Evolutionary conservation across 2,888 invertebrate genomes (phyloP), one percentile per base, ranked within the genome.

Genomic region (Bursaphelenchus okinawaensis): DNA sequence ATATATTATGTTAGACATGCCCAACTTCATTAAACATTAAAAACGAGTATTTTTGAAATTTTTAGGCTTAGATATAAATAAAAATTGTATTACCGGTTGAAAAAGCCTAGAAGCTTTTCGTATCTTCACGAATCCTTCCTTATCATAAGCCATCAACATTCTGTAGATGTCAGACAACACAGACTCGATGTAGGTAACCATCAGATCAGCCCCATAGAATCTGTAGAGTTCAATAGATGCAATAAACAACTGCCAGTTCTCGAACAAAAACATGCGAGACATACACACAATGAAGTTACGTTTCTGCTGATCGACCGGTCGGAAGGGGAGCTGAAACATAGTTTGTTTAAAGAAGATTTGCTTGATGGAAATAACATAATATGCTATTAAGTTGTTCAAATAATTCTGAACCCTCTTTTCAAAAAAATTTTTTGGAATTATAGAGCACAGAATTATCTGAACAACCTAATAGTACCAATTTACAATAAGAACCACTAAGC

Each of bases 181-280:
- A 19, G 65, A 65, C 24, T 71, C 61, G n/a, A 72, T 55, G 55
- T 72, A 66, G 2, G 72, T 59, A 9, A 75, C 72, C 20, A 72
- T 63, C 12, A 72, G 55, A 58, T 72, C 71, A 6, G 55, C 68
- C 16, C 69, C 69, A 24, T 65, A 70, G 51, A 69, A 52, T 7
- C 68, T 60, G 50, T 72, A 72, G 26, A 74, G 61, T 55, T 72
- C 72, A 55, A 72, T 29, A 4, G 72, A 59, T 12, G 65, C 52
- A 31, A 72, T 54, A 27, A 72, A 62, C 9, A 72, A 55, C 54
- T 72, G 72, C 72, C 72, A 72, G 29, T 72, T 71, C 57, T 72
- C 72, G 61, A 72, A 72, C n/a, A 63, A 50, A 52, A 75, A 72
- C 65, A 72, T 72, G 2, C 72, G 54, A 31, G 74, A 75, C 65